phyloP scores from a whole-genome alignment of 2,888 invertebrate genomes.

The Lagria hirta region DNA sequence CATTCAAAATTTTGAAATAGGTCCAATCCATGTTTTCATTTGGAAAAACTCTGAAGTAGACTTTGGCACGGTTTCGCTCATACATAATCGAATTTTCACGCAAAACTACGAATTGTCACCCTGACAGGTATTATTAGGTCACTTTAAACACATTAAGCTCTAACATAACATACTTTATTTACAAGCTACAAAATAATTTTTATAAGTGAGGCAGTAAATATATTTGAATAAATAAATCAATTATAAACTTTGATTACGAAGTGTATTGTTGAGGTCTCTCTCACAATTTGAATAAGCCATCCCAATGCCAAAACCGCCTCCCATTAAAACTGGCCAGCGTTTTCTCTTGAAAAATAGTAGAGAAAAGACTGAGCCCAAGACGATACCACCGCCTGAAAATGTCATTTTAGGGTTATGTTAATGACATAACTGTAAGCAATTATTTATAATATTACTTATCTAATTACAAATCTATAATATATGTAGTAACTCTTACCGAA shows the following conservation, averaged over 20 bases:
- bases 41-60: constrained; percentile 46
- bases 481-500: constrained; percentile 61
- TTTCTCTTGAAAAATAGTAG: constrained; percentile 78
- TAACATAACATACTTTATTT: constrained; percentile 18
- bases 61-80: constrained; percentile 30
- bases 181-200: constrained; percentile 19
- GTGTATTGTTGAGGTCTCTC: constrained; percentile 59
- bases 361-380: constrained; percentile 80
- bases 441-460: constrained; percentile 5
- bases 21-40: constrained; percentile 42
- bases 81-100: constrained; percentile 8
- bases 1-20: constrained; percentile 44
- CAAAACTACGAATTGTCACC: too few relatives aligned
- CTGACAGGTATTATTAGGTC: too few relatives aligned
- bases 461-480: too few relatives aligned
- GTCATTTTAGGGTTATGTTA: constrained; percentile 41
- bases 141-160: too few relatives aligned
- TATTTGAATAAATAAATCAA: constrained; percentile 6
- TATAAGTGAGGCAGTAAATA: constrained; percentile 13
- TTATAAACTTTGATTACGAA: constrained; percentile 15
- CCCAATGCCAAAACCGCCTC: constrained; percentile 88
- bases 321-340: constrained; percentile 86
- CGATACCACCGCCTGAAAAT: constrained; percentile 75
- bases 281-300: constrained; percentile 89
- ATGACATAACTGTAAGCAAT: constrained; percentile 40